Conservation (phyloP, 2,797 vertebrate species). For the Ctenopoma multispine region DNA sequence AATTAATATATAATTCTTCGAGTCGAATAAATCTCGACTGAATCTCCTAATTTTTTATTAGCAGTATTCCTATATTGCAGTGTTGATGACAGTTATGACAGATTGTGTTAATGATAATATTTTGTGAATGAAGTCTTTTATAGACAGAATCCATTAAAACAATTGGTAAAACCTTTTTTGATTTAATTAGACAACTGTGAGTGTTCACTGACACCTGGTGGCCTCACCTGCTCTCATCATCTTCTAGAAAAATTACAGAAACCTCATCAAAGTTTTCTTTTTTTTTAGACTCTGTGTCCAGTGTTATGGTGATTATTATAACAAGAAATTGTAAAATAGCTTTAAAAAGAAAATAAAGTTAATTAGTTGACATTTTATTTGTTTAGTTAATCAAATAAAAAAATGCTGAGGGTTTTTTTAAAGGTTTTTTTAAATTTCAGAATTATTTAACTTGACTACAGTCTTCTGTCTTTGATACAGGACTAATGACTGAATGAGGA, state of each 20-base stretch:
- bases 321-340: too few species aligned
- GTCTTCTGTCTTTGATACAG: too few species aligned
- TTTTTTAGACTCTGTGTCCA: too few species aligned
- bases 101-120: too few species aligned
- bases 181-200: neutral
- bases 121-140: neutral
- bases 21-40: neutral
- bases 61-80: neutral
- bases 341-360: too few species aligned
- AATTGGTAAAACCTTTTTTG: neutral
- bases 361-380: too few species aligned
- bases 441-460: too few species aligned
- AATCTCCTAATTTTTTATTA: neutral
- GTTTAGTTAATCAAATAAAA: too few species aligned
- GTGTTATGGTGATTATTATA: too few species aligned
- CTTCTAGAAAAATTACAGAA: neutral
- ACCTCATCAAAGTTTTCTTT: neutral
- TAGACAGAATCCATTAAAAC: neutral
- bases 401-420: too few species aligned
- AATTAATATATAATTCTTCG: neutral
- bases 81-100: neutral
- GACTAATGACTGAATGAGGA: too few species aligned
- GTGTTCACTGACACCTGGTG: slow-evolving; percentile 70
- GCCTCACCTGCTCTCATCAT: slow-evolving; percentile 1
- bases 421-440: too few species aligned